Base-by-base conservation (phyloP, 2,797 vertebrate species). In the Schizopygopsis pylzovi region DNA sequence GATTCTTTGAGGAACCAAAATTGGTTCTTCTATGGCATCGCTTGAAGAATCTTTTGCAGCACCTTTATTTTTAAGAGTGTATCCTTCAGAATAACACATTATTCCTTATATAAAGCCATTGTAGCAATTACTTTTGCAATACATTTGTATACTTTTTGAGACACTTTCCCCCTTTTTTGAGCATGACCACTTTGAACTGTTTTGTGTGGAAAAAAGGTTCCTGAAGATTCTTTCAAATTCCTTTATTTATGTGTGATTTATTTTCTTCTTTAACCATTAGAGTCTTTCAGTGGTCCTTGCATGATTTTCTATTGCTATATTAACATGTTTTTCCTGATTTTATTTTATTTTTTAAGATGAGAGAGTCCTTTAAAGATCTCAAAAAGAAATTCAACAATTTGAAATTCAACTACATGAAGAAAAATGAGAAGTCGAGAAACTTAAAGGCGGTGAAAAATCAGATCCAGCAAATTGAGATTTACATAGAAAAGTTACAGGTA, bases 311-410 rank as follows among this genome's bases (percentile, higher is more conserved):
- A 4, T 25, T 43, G 4, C 15, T 41, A 2, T 10, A 25, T 65
- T 49, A 9, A 11, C 15, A 33, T 20, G 43, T 65, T 67, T 63
- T 52, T 61, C 7, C 25, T 47, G 10, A 59, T n/a, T 45, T 6
- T 59, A 81, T 61, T 61, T 43, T 52, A 33, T 52, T 33, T 22
- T 89, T 95, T 91, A 90, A 97, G 97, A 90, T 97, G 85, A 95
- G 92, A 91, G 96, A 96, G 71, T 96, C 96, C 65, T 97, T 97
- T 91, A 97, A 95, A 92, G 96, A 97, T 89, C 92, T 96, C 61
- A 97, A 96, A 93, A 97, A 97, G 93, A 97, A 97, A 91, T 96
- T 97, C 93, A 97, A 97, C 92, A 97, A 97, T 86, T 89, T 96
- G 90, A 97, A 96, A 90, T 97, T 97, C 89, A 97, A 96, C 90